Evolutionary conservation across 2,888 invertebrate species (phyloP).

Genomic region (Volucella inflata): DNA sequence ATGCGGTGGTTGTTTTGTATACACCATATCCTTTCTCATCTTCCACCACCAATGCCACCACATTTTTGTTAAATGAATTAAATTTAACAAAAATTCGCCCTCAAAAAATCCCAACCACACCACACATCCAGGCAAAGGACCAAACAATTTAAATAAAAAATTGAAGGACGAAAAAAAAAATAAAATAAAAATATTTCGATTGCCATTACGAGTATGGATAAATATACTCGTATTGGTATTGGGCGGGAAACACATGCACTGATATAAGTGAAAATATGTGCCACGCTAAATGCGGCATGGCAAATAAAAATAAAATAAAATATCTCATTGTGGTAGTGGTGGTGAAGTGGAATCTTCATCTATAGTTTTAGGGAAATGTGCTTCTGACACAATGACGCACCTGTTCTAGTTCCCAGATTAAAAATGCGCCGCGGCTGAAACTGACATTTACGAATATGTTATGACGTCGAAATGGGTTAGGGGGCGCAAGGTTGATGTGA

Average conservation of each 20-base stretch:
- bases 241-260: constrained; percentile 26
- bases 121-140: constrained; percentile 8
- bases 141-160: constrained; percentile 4
- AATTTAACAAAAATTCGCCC: constrained; percentile 63
- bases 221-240: too few relatives aligned
- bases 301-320: not conserved
- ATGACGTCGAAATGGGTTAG: not conserved
- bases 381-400: constrained; percentile 46
- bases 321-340: not conserved
- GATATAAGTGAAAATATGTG: not conserved
- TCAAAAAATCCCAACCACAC: not conserved
- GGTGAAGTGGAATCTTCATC: not conserved
- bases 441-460: not conserved
- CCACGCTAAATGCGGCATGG: constrained; percentile 26
- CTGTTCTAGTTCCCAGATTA: constrained; percentile 69
- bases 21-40: constrained; percentile 28
- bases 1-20: constrained; percentile 23
- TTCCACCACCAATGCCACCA: constrained; percentile 12
- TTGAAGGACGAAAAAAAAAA: constrained; percentile 35
- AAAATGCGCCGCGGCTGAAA: constrained; percentile 29
- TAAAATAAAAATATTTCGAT: constrained; percentile 71
- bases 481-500: not conserved
- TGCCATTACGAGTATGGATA: constrained; percentile 67
- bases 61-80: constrained; percentile 71
- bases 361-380: constrained; percentile 19